Conservation (phyloP, 2,888 invertebrate genomes). For the Galeruca laticollis region DNA sequence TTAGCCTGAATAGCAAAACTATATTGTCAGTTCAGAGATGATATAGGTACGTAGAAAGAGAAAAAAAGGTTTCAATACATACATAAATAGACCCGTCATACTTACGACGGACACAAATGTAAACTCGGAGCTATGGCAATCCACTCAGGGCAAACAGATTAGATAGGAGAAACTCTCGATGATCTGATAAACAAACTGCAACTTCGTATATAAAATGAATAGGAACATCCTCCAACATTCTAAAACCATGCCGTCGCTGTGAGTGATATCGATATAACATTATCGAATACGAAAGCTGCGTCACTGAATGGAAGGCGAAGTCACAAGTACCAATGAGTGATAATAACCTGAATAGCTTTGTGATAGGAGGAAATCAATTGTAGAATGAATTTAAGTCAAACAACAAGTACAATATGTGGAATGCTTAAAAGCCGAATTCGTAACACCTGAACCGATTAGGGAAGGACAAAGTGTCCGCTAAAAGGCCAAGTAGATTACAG, state of each 20-base stretch:
- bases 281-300: background rate
- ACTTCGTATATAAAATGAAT: background rate
- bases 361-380: too few relatives aligned
- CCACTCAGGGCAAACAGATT: background rate
- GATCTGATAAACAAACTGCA: conserved; percentile 9
- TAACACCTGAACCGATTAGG: background rate
- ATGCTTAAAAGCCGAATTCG: background rate
- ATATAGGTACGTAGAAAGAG: background rate
- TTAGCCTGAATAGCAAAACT: too few relatives aligned
- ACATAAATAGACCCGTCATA: background rate
- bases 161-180: background rate
- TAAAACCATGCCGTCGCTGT: conserved; percentile 3
- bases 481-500: background rate
- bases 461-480: too few relatives aligned
- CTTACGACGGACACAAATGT: conserved; percentile 18
- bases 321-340: conserved; percentile 2
- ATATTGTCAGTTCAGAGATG: conserved; percentile 10
- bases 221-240: conserved; percentile 14
- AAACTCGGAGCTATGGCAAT: conserved; percentile 15
- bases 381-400: too few relatives aligned
- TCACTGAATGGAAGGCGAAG: background rate
- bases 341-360: conserved; percentile 5
- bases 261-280: conserved; percentile 21
- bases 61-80: background rate
- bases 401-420: background rate